Conservation (phyloP, 2,113 vertebrate genomes). For the Lagenorhynchus albirostris region DNA sequence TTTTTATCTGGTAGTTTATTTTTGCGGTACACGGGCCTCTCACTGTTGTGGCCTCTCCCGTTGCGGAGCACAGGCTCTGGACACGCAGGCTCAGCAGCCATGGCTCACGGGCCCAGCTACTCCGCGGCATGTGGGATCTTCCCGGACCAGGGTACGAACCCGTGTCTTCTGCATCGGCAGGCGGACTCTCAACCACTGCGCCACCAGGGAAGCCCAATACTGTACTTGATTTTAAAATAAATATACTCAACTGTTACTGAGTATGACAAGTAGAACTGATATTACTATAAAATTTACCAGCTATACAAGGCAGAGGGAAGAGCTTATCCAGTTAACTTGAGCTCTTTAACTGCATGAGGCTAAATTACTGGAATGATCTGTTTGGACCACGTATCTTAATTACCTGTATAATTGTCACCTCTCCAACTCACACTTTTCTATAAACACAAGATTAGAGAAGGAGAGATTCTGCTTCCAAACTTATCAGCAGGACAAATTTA, state of each 20-base stretch:
- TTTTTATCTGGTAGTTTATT: not conserved
- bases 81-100: too few relatives aligned
- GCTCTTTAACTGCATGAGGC: not conserved
- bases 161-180: too few relatives aligned
- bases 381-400: not conserved
- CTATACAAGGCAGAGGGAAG: not conserved
- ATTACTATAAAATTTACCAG: not conserved
- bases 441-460: not conserved
- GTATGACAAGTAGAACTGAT: not conserved
- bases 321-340: not conserved
- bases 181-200: too few relatives aligned
- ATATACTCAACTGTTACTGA: not conserved
- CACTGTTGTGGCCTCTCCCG: too few relatives aligned
- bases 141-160: too few relatives aligned
- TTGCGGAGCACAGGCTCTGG: too few relatives aligned
- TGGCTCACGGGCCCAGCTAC: too few relatives aligned
- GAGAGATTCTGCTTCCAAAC: not conserved
- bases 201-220: not conserved
- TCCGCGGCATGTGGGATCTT: too few relatives aligned
- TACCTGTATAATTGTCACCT: not conserved
- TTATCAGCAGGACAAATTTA: not conserved
- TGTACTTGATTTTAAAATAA: constrained; percentile 27
- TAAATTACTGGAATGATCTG: not conserved
- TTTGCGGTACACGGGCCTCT: too few relatives aligned
- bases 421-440: not conserved